phyloP scores from a whole-genome alignment of 2,888 invertebrate genomes.

The Strigamia maritima region DNA sequence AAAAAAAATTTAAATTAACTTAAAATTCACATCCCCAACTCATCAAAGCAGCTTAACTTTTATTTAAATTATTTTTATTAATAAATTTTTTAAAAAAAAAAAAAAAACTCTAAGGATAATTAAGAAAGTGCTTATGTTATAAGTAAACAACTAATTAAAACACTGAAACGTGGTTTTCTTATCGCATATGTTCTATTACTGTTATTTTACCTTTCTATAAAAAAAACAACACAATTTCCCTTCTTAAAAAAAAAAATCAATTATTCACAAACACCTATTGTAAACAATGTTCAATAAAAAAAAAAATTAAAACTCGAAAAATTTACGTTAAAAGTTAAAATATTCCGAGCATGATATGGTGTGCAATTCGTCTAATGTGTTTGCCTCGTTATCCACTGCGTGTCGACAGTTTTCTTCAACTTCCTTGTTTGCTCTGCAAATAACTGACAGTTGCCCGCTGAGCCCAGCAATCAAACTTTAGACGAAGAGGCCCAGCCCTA shows the following conservation, averaged over 20 bases:
- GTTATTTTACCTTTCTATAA: neutral
- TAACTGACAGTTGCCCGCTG: conserved; percentile 29
- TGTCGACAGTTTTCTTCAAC: conserved; percentile 19
- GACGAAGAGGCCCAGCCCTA: conserved; percentile 12
- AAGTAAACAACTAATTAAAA: conserved; percentile 12
- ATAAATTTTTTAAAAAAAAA: neutral
- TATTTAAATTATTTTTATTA: neutral
- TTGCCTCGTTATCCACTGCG: conserved; percentile 27
- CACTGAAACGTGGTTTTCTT: neutral
- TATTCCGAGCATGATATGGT: conserved; percentile 1
- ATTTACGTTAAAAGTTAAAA: neutral
- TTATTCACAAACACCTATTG: neutral
- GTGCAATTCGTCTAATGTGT: conserved; percentile 25
- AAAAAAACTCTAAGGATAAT: neutral
- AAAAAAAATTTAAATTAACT: neutral
- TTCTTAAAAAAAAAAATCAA: neutral
- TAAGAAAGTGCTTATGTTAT: neutral
- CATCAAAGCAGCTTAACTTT: neutral
- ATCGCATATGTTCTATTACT: neutral
- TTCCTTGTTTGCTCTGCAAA: conserved; percentile 22
- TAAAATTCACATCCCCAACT: neutral
- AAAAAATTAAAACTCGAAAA: neutral
- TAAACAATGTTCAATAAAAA: neutral
- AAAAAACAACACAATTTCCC: neutral
- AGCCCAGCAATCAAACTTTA: conserved; percentile 24